Evolutionary conservation across 2,113 vertebrate species (phyloP), one percentile per base, ranked within the genome.

Genomic region (Onychorhynchus coronatus): DNA sequence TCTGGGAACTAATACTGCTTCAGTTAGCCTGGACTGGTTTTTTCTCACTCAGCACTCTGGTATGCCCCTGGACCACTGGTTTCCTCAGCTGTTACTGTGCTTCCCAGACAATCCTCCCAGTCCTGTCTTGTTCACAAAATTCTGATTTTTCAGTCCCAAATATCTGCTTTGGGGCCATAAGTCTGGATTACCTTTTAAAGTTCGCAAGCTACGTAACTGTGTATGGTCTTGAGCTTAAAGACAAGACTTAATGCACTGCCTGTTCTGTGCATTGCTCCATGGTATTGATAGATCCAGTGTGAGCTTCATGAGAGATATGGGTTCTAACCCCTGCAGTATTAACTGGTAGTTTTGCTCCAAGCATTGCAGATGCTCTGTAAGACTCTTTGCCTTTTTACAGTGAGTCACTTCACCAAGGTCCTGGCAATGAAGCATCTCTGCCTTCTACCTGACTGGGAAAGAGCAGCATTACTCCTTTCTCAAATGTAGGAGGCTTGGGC

Each of bases 121-220:
- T 52, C 47, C 25, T 59, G 10, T 42, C 59, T n/a, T 59, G 23
- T 63, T 93, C 50, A 55, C 39, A 88, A 66, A 76, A 77, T 83
- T 58, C 33, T 66, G 20, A 10, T 62, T 77, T 63, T 78, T 80
- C 35, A 52, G 37, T 73, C 44, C 17, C 16, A 61, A 47, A 33
- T 87, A 70, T 19, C 59, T 37, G 10, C 39, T 85, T 87, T 53
- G 41, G 50, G 62, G n/a, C 55, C 37, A 56, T 41, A 62, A 50
- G 12, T 63, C 68, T 75, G 23, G 25, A 24, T 75, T 80, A 55
- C 55, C 39, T 79, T 85, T 53, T 41, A 23, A 85, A 67, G 18
- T 59, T 67, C 0, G 0, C 6, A 15, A 73, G 39, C 79, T 93
- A 10, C 0, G 0, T 42, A 90, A 39, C 24, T 58, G 12, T 13